Conservation (phyloP, 1,140 invertebrate species). For the Drosophila mayri region DNA sequence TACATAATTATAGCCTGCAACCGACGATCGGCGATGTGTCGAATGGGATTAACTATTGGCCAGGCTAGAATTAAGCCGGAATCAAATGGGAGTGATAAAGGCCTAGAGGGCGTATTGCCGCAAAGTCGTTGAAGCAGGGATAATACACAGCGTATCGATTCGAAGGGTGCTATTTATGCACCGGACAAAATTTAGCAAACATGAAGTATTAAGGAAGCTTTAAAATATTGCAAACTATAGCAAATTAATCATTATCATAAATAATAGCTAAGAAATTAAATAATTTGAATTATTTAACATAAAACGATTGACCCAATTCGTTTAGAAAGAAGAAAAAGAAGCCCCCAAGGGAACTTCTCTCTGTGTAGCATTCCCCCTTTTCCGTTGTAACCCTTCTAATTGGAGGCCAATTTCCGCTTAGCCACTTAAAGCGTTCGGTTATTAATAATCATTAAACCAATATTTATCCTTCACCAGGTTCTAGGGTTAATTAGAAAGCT, state of each 20-base stretch:
- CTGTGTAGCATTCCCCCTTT: not conserved
- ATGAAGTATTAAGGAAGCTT: not conserved
- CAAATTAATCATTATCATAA: not conserved
- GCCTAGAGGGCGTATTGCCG: slow-evolving; percentile 11
- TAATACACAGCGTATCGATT: not conserved
- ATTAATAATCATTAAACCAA: slow-evolving; percentile 53
- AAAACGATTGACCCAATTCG: slow-evolving; percentile 1
- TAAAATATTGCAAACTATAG: not conserved
- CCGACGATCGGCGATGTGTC: slow-evolving; percentile 60
- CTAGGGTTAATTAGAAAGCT: slow-evolving; percentile 35
- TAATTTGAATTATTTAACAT: not conserved
- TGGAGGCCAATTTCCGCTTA: slow-evolving; percentile 27
- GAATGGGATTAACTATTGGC: slow-evolving; percentile 75
- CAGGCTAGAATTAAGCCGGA: slow-evolving; percentile 22
- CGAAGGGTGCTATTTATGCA: not conserved
- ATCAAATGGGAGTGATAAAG: slow-evolving; percentile 41
- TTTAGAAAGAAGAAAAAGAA: not conserved
- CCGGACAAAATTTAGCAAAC: not conserved
- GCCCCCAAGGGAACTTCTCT: not conserved
- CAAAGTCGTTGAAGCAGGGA: slow-evolving; percentile 11
- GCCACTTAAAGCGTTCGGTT: slow-evolving; percentile 13
- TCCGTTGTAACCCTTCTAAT: slow-evolving; percentile 3
- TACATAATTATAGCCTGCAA: slow-evolving; percentile 75
- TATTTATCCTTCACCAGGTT: slow-evolving; percentile 47
- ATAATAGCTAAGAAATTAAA: not conserved